These are phyloP conservation scores for Tychaedon coryphoeus DNA, from an alignment of 2,113 vertebrate species.

Conservation along the genomic window DNA sequence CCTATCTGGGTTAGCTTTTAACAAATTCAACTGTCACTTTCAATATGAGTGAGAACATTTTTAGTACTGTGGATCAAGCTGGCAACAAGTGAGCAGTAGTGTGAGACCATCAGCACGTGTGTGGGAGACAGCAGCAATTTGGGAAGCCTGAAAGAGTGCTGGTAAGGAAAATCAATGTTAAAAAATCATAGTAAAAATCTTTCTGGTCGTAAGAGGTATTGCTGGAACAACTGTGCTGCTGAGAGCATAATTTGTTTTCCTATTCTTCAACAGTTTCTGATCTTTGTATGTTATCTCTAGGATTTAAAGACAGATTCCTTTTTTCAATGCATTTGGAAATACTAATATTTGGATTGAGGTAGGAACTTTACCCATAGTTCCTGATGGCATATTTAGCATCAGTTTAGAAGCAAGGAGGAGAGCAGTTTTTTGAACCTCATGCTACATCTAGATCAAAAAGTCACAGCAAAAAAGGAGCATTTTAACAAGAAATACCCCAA, in stretches of 20 bases:
- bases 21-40: background rate
- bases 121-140: background rate
- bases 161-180: background rate
- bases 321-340: background rate
- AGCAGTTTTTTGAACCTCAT: background rate
- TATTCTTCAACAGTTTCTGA: background rate
- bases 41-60: background rate
- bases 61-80: background rate
- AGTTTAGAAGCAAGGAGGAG: background rate
- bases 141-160: background rate
- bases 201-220: background rate
- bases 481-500: background rate
- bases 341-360: background rate
- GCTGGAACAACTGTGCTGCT: background rate
- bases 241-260: background rate
- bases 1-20: background rate
- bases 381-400: background rate
- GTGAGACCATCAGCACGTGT: slow-evolving; percentile 30
- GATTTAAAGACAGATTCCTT: background rate
- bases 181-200: background rate
- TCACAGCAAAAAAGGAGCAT: background rate
- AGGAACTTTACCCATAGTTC: background rate
- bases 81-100: slow-evolving; percentile 16
- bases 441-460: background rate
- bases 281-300: background rate